Percentiles rank a stretch among this genome's conserved stretches.
Evolutionary conservation across 2,888 invertebrate species (phyloP).

Genomic region (Galeruca laticollis): DNA sequence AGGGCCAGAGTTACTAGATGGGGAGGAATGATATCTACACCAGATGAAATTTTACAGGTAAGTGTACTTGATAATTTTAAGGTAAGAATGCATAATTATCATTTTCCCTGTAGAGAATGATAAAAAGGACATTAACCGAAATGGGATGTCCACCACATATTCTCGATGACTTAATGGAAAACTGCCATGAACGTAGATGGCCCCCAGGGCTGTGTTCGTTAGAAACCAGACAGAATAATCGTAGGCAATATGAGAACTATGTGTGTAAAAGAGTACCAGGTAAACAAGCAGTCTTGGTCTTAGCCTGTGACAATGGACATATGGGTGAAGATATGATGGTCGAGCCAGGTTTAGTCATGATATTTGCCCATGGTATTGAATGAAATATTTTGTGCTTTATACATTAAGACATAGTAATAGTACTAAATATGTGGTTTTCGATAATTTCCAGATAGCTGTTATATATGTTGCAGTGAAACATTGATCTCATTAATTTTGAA

Average conservation of each 20-base stretch:
- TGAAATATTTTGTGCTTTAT: constrained; percentile 57
- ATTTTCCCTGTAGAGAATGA: constrained; percentile 82
- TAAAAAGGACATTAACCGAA: constrained; percentile 91
- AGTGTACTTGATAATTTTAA: constrained; percentile 20
- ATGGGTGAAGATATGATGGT: constrained; percentile 97
- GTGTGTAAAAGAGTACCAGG: constrained; percentile 95
- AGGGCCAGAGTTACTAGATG: constrained; percentile 92
- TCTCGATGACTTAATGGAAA: constrained; percentile 95
- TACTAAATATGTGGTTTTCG: constrained; percentile 7
- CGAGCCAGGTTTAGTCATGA: constrained; percentile 97
- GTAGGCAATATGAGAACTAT: constrained; percentile 93
- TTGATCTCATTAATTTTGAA: not conserved
- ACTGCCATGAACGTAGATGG: constrained; percentile 96
- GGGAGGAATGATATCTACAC: constrained; percentile 99
- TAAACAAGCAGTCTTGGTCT: constrained; percentile 94
- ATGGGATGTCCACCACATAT: constrained; percentile 95
- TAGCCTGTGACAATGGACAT: constrained; percentile 94
- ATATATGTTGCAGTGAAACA: not conserved
- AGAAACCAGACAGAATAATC: constrained; percentile 94
- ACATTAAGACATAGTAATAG: not conserved
- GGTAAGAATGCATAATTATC: not conserved
- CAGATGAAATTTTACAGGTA: constrained; percentile 93
- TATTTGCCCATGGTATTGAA: constrained; percentile 97
- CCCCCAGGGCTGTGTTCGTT: constrained; percentile 92
- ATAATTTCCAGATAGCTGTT: not conserved